Percentiles rank a stretch among this genome's conserved stretches.
Conservation (phyloP, 2,113 vertebrate genomes). For the Malurus alboscapulatus region DNA sequence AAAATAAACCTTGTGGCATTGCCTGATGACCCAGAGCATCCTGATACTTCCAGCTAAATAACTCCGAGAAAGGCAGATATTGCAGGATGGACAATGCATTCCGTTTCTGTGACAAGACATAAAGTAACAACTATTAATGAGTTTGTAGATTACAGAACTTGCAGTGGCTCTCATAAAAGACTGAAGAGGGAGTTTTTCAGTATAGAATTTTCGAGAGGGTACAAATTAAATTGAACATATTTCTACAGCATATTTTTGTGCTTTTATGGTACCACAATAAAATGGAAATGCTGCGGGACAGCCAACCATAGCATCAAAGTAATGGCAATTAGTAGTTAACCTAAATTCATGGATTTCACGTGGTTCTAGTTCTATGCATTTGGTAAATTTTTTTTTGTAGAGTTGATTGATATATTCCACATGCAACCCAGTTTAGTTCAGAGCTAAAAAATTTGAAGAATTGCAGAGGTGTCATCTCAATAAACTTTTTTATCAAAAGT, state of each 20-base stretch:
- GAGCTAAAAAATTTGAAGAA: neutral
- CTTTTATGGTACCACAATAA: neutral
- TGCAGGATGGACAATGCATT: neutral
- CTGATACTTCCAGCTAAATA: conserved; percentile 88
- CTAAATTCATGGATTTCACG: neutral
- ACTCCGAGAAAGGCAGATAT: conserved; percentile 86
- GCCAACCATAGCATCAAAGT: neutral
- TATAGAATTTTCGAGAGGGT: neutral
- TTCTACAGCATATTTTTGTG: neutral
- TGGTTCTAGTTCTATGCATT: neutral
- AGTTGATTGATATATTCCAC: neutral
- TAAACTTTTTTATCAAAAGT: neutral
- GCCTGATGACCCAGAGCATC: conserved; percentile 85
- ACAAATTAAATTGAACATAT: neutral
- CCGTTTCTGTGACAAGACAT: neutral
- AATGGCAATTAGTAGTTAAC: neutral
- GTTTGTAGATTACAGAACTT: neutral
- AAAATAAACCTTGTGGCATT: conserved; percentile 71
- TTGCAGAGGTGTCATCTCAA: neutral
- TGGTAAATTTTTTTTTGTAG: neutral
- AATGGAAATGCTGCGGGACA: neutral
- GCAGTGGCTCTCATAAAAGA: neutral
- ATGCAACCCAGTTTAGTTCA: neutral
- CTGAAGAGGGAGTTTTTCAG: neutral
- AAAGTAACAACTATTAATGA: neutral